Evolutionary conservation across 2,797 vertebrate species (phyloP).

Genomic region (Characodon lateralis): DNA sequence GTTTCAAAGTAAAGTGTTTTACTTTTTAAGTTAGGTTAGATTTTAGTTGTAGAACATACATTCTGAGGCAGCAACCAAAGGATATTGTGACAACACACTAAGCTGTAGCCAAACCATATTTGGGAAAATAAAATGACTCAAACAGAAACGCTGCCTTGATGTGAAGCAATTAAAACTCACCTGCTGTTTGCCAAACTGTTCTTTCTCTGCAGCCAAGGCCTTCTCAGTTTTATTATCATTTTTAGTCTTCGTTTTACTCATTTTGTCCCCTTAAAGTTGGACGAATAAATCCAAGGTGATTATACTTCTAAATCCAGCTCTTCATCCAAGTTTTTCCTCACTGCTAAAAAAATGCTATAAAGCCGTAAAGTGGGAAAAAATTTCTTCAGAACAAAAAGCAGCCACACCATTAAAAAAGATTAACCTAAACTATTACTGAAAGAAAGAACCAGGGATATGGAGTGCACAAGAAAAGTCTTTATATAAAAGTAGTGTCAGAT

Average conservation of each 20-base stretch:
- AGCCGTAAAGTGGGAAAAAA: slow-evolving; percentile 1
- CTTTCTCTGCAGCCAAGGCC: slow-evolving; percentile 91
- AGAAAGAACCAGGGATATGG: not conserved
- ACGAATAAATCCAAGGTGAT: not conserved
- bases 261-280: slow-evolving; percentile 53
- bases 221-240: slow-evolving; percentile 89
- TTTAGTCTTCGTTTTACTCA: slow-evolving; percentile 87
- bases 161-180: slow-evolving; percentile 61
- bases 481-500: not conserved
- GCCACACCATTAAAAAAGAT: not conserved
- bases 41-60: not conserved
- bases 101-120: not conserved
- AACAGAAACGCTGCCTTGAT: not conserved
- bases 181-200: slow-evolving; percentile 93
- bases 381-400: not conserved
- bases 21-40: not conserved
- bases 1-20: not conserved
- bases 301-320: not conserved
- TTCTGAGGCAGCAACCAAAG: not conserved
- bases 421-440: not conserved
- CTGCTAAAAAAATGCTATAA: not conserved
- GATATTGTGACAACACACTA: not conserved
- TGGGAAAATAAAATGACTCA: not conserved
- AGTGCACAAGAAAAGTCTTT: not conserved
- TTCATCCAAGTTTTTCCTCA: not conserved